Evolutionary conservation across 1,140 invertebrate genomes (phyloP).

Genomic region (Bathynomus jamesi): DNA sequence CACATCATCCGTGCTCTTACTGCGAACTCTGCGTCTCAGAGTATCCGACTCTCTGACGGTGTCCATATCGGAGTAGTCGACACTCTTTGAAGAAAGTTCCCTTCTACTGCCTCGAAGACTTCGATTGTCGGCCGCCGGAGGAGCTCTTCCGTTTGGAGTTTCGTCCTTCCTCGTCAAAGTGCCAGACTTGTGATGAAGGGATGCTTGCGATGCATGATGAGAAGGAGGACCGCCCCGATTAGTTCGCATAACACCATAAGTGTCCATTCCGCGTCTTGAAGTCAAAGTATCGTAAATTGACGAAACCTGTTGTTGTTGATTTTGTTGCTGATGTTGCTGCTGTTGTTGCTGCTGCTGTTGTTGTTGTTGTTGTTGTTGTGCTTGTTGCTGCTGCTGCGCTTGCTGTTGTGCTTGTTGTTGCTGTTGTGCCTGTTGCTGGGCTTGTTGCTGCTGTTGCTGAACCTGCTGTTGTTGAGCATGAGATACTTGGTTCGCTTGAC

Average conservation of each 20-base stretch:
- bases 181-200: slow-evolving; percentile 32
- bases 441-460: slow-evolving; percentile 10
- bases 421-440: neutral
- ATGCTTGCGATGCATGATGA: slow-evolving; percentile 35
- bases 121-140: slow-evolving; percentile 45
- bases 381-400: slow-evolving; percentile 7
- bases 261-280: slow-evolving; percentile 42
- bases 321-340: slow-evolving; percentile 11
- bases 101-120: slow-evolving; percentile 27
- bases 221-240: slow-evolving; percentile 19
- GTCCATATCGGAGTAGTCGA: slow-evolving; percentile 63
- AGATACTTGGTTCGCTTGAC: slow-evolving; percentile 39
- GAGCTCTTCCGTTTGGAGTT: slow-evolving; percentile 31
- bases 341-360: slow-evolving; percentile 13
- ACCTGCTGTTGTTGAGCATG: slow-evolving; percentile 7
- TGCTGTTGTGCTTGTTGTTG: slow-evolving; percentile 15
- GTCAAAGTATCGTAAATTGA: slow-evolving; percentile 14
- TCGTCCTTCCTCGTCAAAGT: slow-evolving; percentile 27
- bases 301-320: slow-evolving; percentile 9
- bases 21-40: slow-evolving; percentile 50
- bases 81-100: slow-evolving; percentile 52
- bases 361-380: slow-evolving; percentile 12
- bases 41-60: slow-evolving; percentile 52
- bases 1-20: slow-evolving; percentile 76
- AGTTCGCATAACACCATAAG: slow-evolving; percentile 40